These are phyloP conservation scores for Danio aesculapii DNA, from an alignment of 2,797 vertebrate species.

Conservation along the genomic window DNA sequence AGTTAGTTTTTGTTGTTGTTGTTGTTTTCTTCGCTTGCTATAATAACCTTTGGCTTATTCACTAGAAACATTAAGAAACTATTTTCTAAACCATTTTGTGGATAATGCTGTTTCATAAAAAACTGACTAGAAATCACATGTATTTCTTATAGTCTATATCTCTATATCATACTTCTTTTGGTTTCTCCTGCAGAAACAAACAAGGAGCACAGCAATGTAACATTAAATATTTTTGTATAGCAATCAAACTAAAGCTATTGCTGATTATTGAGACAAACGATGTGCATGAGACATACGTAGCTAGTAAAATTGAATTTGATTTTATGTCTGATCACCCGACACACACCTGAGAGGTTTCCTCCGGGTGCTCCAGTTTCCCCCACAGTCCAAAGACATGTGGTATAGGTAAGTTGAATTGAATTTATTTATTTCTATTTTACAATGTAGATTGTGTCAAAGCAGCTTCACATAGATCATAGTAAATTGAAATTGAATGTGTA, in stretches of 20 bases:
- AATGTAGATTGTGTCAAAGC: too few relatives aligned
- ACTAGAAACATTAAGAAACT: background rate
- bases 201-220: background rate
- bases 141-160: background rate
- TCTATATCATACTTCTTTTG: background rate
- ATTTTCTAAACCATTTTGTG: background rate
- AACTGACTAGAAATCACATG: background rate
- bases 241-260: background rate
- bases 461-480: too few relatives aligned
- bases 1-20: too few relatives aligned
- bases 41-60: background rate
- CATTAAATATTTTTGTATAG: background rate
- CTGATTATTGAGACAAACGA: background rate
- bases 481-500: too few relatives aligned
- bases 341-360: conserved; percentile 43
- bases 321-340: background rate
- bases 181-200: background rate
- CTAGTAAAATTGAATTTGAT: background rate
- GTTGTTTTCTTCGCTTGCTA: background rate
- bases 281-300: background rate
- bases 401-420: too few relatives aligned
- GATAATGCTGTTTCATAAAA: background rate
- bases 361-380: too few relatives aligned
- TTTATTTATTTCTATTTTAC: too few relatives aligned
- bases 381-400: too few relatives aligned